Conservation (phyloP, 37 sponge, comb jelly and placozoan genomes). For the Diacarnus erythraeanus region DNA sequence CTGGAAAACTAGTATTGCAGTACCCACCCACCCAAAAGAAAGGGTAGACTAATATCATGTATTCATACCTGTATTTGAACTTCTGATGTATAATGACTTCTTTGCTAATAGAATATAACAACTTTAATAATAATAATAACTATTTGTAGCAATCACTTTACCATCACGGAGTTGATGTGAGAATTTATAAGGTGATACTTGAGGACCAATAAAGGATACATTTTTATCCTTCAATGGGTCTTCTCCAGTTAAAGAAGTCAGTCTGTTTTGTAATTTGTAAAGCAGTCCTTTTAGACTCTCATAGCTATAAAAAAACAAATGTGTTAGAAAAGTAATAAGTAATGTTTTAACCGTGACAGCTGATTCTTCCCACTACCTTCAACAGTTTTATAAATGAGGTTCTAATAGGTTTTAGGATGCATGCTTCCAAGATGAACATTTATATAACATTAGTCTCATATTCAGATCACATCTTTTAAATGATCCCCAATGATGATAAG, state of each 20-base stretch:
- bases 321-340: too few species aligned
- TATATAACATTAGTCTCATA: too few species aligned
- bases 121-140: background rate
- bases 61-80: conserved; percentile 10
- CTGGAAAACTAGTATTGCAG: too few species aligned
- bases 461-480: too few species aligned
- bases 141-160: background rate
- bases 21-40: too few species aligned
- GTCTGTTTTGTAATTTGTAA: conserved; percentile 37
- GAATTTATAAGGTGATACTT: background rate
- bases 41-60: too few species aligned
- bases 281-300: conserved; percentile 31
- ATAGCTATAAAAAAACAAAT: conserved; percentile 55
- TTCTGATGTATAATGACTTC: background rate
- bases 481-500: too few species aligned
- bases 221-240: conserved; percentile 26
- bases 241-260: conserved; percentile 41
- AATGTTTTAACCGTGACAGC: too few species aligned
- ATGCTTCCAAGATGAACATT: too few species aligned
- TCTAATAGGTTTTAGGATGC: too few species aligned
- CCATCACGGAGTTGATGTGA: background rate
- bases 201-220: conserved; percentile 19
- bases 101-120: conserved; percentile 1
- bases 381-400: too few species aligned
- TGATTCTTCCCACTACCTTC: too few species aligned